Evolutionary conservation across 2,888 invertebrate genomes (phyloP).

Genomic region (Nymphalis polychloros): DNA sequence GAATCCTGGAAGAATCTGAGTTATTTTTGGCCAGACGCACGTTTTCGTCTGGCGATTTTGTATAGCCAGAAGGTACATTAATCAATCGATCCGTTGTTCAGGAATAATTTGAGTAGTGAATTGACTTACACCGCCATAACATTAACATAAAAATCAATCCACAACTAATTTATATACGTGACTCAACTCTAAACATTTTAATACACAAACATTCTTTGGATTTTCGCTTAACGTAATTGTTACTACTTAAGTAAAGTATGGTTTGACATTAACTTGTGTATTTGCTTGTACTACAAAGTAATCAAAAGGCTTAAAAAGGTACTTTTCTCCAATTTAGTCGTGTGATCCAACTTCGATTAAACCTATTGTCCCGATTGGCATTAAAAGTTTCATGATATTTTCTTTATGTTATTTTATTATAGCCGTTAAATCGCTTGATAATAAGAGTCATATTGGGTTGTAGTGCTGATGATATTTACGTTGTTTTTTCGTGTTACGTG

Average conservation of each 20-base stretch:
- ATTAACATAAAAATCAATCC: conserved; percentile 66
- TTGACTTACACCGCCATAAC: conserved; percentile 39
- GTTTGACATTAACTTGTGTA: conserved; percentile 48
- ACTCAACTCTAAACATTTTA: conserved; percentile 66
- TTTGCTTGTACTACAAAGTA: conserved; percentile 19
- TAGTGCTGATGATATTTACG: conserved; percentile 18
- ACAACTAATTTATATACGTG: conserved; percentile 59
- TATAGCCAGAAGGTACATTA: conserved; percentile 30
- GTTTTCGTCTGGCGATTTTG: conserved; percentile 29
- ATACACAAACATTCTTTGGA: conserved; percentile 40
- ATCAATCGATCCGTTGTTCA: conserved; percentile 33
- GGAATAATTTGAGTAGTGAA: conserved; percentile 21
- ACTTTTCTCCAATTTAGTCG: conserved; percentile 33
- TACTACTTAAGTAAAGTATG: conserved; percentile 46
- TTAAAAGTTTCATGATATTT: conserved; percentile 39
- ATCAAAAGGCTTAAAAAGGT: conserved; percentile 26
- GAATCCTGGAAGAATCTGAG: conserved; percentile 26
- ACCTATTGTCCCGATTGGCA: conserved; percentile 45
- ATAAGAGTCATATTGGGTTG: conserved; percentile 36
- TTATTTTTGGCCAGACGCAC: conserved; percentile 34
- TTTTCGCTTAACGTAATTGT: not conserved
- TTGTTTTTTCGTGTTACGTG: conserved; percentile 20
- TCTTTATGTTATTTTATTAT: conserved; percentile 17
- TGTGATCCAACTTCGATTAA: conserved; percentile 38
- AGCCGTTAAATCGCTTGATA: not conserved